Evolutionary conservation across 2,797 vertebrate species (phyloP).

Genomic region (Phoebastria nigripes): DNA sequence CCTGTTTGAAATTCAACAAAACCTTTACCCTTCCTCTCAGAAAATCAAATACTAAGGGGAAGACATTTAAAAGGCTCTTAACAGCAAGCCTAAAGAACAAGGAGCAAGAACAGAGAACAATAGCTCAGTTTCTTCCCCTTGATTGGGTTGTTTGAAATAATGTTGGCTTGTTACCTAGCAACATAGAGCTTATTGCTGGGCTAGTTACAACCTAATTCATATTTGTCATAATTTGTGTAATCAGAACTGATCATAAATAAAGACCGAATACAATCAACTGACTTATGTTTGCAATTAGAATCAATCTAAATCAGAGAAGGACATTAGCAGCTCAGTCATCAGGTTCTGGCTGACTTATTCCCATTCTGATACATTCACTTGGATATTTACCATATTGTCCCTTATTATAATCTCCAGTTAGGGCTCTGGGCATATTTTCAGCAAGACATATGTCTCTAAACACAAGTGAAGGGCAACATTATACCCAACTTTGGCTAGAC

Average conservation of each 20-base stretch:
- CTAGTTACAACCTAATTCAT: conserved; percentile 67
- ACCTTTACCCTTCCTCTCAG: background rate
- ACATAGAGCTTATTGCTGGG: conserved; percentile 66
- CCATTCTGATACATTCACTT: conserved; percentile 33
- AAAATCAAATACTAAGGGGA: background rate
- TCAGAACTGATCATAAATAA: conserved; percentile 77
- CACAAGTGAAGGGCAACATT: background rate
- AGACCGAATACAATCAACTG: conserved; percentile 69
- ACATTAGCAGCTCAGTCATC: conserved; percentile 46
- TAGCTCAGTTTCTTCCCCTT: conserved; percentile 22
- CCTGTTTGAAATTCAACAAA: background rate
- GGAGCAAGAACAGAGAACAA: background rate
- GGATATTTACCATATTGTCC: conserved; percentile 9
- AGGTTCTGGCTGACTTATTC: conserved; percentile 47
- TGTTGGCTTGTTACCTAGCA: conserved; percentile 76
- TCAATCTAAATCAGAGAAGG: conserved; percentile 66
- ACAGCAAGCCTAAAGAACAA: background rate
- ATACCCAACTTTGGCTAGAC: background rate
- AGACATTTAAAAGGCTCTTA: conserved; percentile 16
- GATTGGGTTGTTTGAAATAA: conserved; percentile 57
- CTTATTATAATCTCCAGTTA: background rate
- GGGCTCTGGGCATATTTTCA: background rate
- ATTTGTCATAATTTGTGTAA: conserved; percentile 79
- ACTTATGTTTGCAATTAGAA: conserved; percentile 76
- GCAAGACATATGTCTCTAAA: background rate